These are phyloP conservation scores for Bacillus rossius DNA, from an alignment of 1,140 invertebrate genomes.

Conservation along the genomic window DNA sequence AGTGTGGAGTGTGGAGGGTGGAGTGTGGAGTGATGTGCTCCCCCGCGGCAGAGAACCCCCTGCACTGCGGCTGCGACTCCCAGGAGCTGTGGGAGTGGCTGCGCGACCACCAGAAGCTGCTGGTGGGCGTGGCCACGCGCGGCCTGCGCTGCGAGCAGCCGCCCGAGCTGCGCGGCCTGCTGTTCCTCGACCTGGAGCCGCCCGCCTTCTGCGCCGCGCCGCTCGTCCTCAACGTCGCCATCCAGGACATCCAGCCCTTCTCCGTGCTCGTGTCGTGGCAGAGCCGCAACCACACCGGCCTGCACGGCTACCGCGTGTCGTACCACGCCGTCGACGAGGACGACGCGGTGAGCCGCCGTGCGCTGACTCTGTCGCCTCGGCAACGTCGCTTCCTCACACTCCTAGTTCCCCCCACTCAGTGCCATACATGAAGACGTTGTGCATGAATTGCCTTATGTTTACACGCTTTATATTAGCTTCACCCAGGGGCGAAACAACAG, in stretches of 20 bases:
- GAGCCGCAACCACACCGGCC: constrained; percentile 76
- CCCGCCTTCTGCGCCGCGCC: constrained; percentile 71
- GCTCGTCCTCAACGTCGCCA: constrained; percentile 70
- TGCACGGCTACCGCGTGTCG: constrained; percentile 80
- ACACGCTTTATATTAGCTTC: too few species aligned
- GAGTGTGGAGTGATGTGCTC: too few species aligned
- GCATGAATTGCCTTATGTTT: too few species aligned
- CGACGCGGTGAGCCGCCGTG: constrained; percentile 42
- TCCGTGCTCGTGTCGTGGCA: constrained; percentile 86
- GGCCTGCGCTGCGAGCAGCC: constrained; percentile 69
- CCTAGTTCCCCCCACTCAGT: too few species aligned
- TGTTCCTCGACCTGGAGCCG: constrained; percentile 70
- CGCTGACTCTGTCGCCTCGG: too few species aligned
- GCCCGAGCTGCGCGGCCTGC: constrained; percentile 62
- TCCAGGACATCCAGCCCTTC: constrained; percentile 82
- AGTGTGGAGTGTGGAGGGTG: too few species aligned
- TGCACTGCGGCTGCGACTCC: constrained; percentile 75
- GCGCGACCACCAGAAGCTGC: constrained; percentile 70
- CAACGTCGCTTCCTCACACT: too few species aligned
- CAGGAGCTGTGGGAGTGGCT: constrained; percentile 87
- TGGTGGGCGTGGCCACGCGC: constrained; percentile 36
- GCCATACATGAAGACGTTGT: too few species aligned
- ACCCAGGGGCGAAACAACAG: too few species aligned
- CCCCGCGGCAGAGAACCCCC: constrained; percentile 80
- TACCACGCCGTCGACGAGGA: constrained; percentile 69